phyloP scores from a whole-genome alignment of 2,888 invertebrate species.

The Xestia rhomboidea region DNA sequence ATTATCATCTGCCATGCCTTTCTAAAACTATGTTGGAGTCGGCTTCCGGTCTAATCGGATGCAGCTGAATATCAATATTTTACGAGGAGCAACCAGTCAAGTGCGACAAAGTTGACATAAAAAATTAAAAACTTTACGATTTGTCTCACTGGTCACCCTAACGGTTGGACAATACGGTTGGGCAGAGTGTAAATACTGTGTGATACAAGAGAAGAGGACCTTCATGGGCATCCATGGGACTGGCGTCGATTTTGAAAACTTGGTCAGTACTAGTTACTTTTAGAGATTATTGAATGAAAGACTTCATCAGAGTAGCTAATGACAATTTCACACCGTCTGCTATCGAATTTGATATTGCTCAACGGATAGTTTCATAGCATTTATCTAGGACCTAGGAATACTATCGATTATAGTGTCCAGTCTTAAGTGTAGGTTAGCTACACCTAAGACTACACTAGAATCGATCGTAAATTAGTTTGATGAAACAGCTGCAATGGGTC shows the following conservation, averaged over 20 bases:
- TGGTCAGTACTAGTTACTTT: not conserved
- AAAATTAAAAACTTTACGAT: not conserved
- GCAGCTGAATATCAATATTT: not conserved
- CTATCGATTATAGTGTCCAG: no score
- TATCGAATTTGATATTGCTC: slow-evolving; percentile 6
- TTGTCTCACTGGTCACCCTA: not conserved
- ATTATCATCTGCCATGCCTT: not conserved
- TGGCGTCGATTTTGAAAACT: not conserved
- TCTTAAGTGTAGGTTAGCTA: not conserved
- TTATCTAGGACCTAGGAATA: no score
- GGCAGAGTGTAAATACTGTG: no score
- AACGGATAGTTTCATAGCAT: not conserved
- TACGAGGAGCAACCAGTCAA: not conserved
- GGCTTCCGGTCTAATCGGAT: not conserved
- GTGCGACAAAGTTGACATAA: not conserved
- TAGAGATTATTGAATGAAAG: not conserved
- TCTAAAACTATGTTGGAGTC: not conserved
- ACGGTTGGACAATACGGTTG: no score
- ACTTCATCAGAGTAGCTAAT: slow-evolving; percentile 1
- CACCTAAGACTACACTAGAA: not conserved
- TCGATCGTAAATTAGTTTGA: not conserved
- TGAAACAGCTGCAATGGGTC: not conserved
- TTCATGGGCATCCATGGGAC: not conserved
- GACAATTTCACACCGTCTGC: slow-evolving; percentile 44
- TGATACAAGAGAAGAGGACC: not conserved